These are phyloP conservation scores for Drosophila ficusphila DNA, from an alignment of 1,140 invertebrate genomes.

Conservation along the genomic window DNA sequence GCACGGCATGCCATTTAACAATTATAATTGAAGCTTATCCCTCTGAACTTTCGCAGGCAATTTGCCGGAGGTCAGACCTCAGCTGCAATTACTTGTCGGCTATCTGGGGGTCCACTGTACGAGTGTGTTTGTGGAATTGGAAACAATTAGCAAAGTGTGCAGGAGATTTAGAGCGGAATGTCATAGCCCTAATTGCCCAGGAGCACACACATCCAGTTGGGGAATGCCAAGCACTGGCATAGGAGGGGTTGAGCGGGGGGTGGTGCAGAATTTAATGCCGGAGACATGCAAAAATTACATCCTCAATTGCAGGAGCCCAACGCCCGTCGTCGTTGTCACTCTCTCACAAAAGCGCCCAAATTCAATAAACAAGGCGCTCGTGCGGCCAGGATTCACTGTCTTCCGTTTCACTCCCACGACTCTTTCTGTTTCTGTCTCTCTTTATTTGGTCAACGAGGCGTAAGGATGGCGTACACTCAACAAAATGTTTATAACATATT, in stretches of 20 bases:
- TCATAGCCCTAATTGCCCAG: constrained; percentile 76
- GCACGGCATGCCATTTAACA: constrained; percentile 39
- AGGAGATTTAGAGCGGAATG: constrained; percentile 80
- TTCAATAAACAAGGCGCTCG: constrained; percentile 79
- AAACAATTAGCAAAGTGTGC: constrained; percentile 80
- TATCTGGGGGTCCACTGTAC: constrained; percentile 1
- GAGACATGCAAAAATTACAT: constrained; percentile 82
- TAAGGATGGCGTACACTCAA: constrained; percentile 3
- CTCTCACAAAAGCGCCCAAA: constrained; percentile 57
- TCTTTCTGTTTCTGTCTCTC: not conserved
- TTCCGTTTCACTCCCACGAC: not conserved
- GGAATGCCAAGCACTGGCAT: not conserved
- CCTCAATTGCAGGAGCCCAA: constrained; percentile 62
- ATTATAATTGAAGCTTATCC: constrained; percentile 57
- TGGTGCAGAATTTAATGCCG: constrained; percentile 73
- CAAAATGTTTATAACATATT: not conserved
- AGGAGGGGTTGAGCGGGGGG: not conserved
- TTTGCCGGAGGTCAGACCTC: constrained; percentile 55
- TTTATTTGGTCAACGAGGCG: constrained; percentile 40
- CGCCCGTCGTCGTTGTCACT: constrained; percentile 43
- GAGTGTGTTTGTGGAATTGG: constrained; percentile 62
- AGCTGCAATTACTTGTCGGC: constrained; percentile 67
- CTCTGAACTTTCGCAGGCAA: constrained; percentile 48
- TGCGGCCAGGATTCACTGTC: constrained; percentile 51
- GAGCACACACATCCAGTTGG: constrained; percentile 26